Base-by-base conservation (phyloP, 2,797 vertebrate genomes). In the Glossophaga mutica region DNA sequence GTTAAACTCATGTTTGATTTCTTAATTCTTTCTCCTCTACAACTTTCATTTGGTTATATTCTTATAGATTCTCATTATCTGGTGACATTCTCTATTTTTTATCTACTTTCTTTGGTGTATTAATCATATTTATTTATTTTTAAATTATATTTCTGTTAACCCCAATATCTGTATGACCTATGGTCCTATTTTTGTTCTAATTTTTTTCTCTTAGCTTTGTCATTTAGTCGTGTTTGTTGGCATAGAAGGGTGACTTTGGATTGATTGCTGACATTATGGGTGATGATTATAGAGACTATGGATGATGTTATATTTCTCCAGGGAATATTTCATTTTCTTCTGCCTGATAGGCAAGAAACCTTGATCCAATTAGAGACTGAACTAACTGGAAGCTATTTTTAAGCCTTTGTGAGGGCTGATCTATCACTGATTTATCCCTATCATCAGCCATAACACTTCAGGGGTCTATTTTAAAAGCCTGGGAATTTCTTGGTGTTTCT, bases 381-480 rank as follows among this genome's bases (percentile, higher is more conserved):
- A 82, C 94, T 90, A 71, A 90, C 24, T 90, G 50, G 70, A 95
- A 67, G 9, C 50, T 37, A 90, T 68, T 95, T 90, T 95, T 92
- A 88, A 97, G 67, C 55, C 15, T 82, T 59, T 65, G n/a, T 91
- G 70, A 93, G 14, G 29, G 9, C n/a, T 34, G 3, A 62, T 81
- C 50, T 96, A 67, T 77, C 50, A 67, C 67, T 71, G 52, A 85
- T 73, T 73, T 91, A 59, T 74, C 68, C 24, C 37, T 62, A 48
- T 91, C 65, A 88, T 79, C 37, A 95, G 57, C 32, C 21, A 57
- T 70, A 85, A 87, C 12, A 87, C 24, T 82, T 78, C 62, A 94
- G 46, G 19, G 26, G 46, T 52, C 46, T 50, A 77, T 52, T 52
- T 94, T 86, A 65, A 94, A 95, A 93, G 44, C 14, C 48, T 76